A percentile compares a stretch with the other conserved stretches of the same genome.
Conservation (phyloP, 1,140 invertebrate species). For the Plodia interpunctella region DNA sequence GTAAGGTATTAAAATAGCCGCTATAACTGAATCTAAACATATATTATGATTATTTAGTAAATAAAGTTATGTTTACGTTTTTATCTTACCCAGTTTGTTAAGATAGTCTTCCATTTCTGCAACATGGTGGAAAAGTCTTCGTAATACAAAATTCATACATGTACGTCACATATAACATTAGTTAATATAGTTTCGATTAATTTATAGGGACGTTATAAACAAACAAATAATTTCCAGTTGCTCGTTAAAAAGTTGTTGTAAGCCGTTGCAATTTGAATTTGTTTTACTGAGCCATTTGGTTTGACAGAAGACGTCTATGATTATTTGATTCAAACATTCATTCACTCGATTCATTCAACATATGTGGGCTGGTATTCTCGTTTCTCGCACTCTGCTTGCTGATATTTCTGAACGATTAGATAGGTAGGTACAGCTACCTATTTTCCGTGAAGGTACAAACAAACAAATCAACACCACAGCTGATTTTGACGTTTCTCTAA, state of each 20-base stretch:
- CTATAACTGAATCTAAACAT: not conserved
- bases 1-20: slow-evolving; percentile 15
- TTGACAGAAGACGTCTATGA: slow-evolving; percentile 12
- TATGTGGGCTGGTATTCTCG: too few species aligned
- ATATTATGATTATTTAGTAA: not conserved
- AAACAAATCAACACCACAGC: too few species aligned
- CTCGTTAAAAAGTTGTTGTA: slow-evolving; percentile 31
- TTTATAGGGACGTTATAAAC: slow-evolving; percentile 17
- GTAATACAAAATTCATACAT: not conserved
- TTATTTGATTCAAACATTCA: slow-evolving; percentile 2
- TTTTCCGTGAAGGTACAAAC: too few species aligned
- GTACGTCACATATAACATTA: not conserved
- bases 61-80: not conserved
- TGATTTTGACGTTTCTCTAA: too few species aligned
- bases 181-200: not conserved
- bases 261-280: slow-evolving; percentile 42
- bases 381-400: too few species aligned
- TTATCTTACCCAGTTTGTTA: slow-evolving; percentile 59
- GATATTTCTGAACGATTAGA: too few species aligned
- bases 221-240: slow-evolving; percentile 43
- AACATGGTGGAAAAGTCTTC: slow-evolving; percentile 35
- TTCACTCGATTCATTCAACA: not conserved
- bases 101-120: slow-evolving; percentile 60
- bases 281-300: slow-evolving; percentile 16
- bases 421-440: too few species aligned